Conservation (phyloP, 2,888 invertebrate species). For the Phortica okadai region DNA sequence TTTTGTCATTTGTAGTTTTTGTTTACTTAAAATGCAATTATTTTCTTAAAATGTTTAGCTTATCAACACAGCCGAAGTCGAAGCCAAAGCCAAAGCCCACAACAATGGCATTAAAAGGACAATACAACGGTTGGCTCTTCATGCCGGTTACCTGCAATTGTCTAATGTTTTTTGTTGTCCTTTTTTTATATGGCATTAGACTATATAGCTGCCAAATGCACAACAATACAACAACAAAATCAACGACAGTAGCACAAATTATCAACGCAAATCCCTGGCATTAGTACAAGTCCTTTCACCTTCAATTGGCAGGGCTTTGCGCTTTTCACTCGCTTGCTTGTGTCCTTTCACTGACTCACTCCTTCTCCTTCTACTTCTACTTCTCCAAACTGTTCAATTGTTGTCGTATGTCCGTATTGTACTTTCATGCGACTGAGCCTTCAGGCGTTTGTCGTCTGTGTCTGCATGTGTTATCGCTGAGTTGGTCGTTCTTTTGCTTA, state of each 20-base stretch:
- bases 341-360: constrained; percentile 4
- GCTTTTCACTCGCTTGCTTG: neutral
- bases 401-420: neutral
- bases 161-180: neutral
- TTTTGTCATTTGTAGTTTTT: constrained; percentile 17
- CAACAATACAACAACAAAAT: neutral
- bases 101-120: constrained; percentile 26
- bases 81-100: neutral
- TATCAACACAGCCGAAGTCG: neutral
- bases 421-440: neutral
- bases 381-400: no score
- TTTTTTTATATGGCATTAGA: neutral
- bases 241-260: constrained; percentile 45
- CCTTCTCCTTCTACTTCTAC: neutral
- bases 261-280: constrained; percentile 67
- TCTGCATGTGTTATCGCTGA: neutral
- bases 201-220: neutral
- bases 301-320: constrained; percentile 25
- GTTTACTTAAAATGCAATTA: constrained; percentile 30
- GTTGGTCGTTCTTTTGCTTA: constrained; percentile 2
- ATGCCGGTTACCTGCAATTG: constrained; percentile 12
- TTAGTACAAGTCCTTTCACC: constrained; percentile 57
- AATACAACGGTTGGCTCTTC: neutral
- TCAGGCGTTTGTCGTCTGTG: neutral
- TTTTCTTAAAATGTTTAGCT: constrained; percentile 28